Base-by-base conservation (phyloP, 1,140 invertebrate genomes). In the Drosophila elegans region DNA sequence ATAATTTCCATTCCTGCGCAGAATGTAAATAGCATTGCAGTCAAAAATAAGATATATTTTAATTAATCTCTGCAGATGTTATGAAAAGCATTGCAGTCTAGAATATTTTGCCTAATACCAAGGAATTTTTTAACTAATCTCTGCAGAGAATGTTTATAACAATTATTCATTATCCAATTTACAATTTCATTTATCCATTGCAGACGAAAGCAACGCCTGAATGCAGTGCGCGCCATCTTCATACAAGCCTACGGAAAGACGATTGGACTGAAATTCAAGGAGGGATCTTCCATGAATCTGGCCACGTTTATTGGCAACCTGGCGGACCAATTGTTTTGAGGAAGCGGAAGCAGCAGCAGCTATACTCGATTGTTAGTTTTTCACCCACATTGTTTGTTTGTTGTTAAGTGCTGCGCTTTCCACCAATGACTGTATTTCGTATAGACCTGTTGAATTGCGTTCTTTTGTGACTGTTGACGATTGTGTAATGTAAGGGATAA, bases 151-250 rank as follows among this genome's bases (percentile, higher is more conserved):
- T 21, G 16, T 21, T 21, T 21, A 1, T 21, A 21, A 0, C 1
- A 21, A 21, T 21, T 21, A 21, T 21, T 1, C 0, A 21, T 21
- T 21, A 21, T 21, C 16, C 16, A 39, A 12, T 12, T 11, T 11
- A 13, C 3, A 12, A 27, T 5, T 32, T 42, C 1, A n/a, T 5
- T 78, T 76, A 27, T 42, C 42, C 32, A 53, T 74, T 91, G 62
- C 74, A 93, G 92, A 64, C 93, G 95, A 62, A 93, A 93, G 84
- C 94, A 94, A 76, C 93, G 93, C 69, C 91, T 96, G 53, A 93
- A 94, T 61, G 91, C 92, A 52, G 91, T 93, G 32, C 78, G 92
- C 7, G 80, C 83, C 32, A 78, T 91, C 13, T 93, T 93, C 42
- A 92, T 92, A 62, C 91, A 92, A 57, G 77, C 80, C 21, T 93